Evolutionary conservation across 2,113 vertebrate genomes (phyloP).

Genomic region (Chaenocephalus aceratus): DNA sequence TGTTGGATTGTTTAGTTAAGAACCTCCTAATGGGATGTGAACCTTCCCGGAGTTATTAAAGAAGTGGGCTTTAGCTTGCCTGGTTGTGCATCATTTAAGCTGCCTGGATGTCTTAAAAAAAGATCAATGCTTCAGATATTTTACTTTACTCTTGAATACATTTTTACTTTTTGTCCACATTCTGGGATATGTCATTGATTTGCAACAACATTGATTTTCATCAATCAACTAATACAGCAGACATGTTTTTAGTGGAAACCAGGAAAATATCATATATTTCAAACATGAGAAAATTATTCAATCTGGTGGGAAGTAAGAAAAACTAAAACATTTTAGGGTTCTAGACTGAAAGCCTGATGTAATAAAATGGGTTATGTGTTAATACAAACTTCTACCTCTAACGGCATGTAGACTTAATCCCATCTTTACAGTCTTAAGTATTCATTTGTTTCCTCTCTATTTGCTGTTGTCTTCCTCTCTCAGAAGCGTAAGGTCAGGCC

Average conservation of each 20-base stretch:
- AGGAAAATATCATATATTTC: too few species aligned
- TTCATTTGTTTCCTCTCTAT: background rate
- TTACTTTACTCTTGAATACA: too few species aligned
- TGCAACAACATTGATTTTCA: too few species aligned
- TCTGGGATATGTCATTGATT: too few species aligned
- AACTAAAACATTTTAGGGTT: too few species aligned
- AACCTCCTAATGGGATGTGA: background rate
- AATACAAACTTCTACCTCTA: background rate
- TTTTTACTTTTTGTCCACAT: too few species aligned
- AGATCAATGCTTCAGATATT: too few species aligned
- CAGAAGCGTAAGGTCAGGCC: constrained; percentile 89
- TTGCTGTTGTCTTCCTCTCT: constrained; percentile 13
- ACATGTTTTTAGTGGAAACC: too few species aligned
- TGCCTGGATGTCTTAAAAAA: too few species aligned
- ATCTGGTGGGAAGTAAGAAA: too few species aligned
- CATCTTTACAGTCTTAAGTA: background rate
- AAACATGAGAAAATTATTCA: too few species aligned
- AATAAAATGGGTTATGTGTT: background rate
- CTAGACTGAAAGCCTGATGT: background rate
- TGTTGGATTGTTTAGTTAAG: background rate
- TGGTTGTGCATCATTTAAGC: background rate
- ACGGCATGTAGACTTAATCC: background rate
- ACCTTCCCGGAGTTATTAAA: background rate
- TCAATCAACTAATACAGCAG: too few species aligned
- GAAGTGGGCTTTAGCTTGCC: background rate